Base-by-base conservation (phyloP, 2,888 invertebrate species). In the Netelia virgata region DNA sequence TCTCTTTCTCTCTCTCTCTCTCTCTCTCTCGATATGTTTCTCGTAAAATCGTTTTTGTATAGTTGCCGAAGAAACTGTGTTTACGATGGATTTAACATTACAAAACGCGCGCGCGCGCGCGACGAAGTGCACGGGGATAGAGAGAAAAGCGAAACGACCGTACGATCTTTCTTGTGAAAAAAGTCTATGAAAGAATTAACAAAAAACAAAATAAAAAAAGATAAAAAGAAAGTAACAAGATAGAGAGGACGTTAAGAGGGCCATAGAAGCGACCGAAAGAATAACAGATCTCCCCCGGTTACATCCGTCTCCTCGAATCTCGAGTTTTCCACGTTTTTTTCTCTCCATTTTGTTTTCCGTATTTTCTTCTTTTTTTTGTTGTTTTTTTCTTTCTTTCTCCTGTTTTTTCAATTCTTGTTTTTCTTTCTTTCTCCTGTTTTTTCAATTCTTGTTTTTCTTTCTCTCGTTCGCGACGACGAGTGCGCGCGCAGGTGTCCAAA, bases 401-500 rank as follows among this genome's bases (percentile, higher is more conserved):
- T 69, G 10, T 53, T 23, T 66, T 77, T n/a, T 72, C 23, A n/a
- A n/a, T 53, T 64, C 9, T 28, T n/a, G 68, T 64, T 6, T 28
- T n/a, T 69, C n/a, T 66, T 66, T 23, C 43, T 43, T 43, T 59
- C 20, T 28, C 43, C 11, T 69, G 11, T 55, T 23, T 66, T 77
- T 11, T 73, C 23, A n/a, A 16, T 53, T 66, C 9, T 28, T n/a
- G 69, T 23, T 74, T 75, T 64, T 16, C 63, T 63, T 81, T 43
- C 77, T 74, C 47, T 59, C 74, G 28, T 68, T 68, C 28, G 47
- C 50, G 43, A 20, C 59, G 59, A 78, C 16, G 53, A 18, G 64
- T 69, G 3, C 41, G 28, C 74, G 55, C 74, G 70, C 84, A 85
- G 78, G 84, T 85, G 82, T 85, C 78, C 59, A 47, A 72, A 20